Conservation (phyloP, 1,140 invertebrate species). For the Ericerus pela region DNA sequence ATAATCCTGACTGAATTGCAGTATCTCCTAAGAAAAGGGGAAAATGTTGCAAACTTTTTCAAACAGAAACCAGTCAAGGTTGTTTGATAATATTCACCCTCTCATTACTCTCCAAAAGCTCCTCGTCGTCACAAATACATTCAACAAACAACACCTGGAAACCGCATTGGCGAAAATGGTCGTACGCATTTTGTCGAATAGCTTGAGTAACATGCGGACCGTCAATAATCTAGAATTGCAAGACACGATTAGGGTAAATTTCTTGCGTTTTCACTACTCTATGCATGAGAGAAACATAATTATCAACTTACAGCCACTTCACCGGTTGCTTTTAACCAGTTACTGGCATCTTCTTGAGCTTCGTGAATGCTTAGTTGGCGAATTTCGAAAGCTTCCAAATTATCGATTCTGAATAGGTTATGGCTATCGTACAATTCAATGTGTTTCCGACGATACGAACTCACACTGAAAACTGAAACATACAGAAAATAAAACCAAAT, state of each 20-base stretch:
- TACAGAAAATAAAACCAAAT: slow-evolving; percentile 16
- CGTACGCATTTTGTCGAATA: slow-evolving; percentile 59
- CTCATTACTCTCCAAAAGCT: slow-evolving; percentile 70
- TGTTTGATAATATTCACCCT: slow-evolving; percentile 32
- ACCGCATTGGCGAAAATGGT: slow-evolving; percentile 55
- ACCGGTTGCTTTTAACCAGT: slow-evolving; percentile 58
- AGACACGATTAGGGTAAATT: neutral
- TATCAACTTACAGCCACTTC: slow-evolving; percentile 57
- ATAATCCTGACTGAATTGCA: slow-evolving; percentile 83
- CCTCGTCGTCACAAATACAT: slow-evolving; percentile 72
- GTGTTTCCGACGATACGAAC: slow-evolving; percentile 62
- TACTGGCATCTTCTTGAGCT: slow-evolving; percentile 65
- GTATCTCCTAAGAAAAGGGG: slow-evolving; percentile 50
- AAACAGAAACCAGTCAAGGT: neutral
- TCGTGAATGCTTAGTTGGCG: slow-evolving; percentile 62
- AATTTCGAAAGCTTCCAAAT: slow-evolving; percentile 60
- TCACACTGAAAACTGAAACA: slow-evolving; percentile 66
- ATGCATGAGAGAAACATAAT: too few relatives aligned
- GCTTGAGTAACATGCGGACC: slow-evolving; percentile 77
- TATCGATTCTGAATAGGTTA: slow-evolving; percentile 73
- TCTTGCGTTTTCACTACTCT: neutral
- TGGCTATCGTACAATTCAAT: slow-evolving; percentile 61
- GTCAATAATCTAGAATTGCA: slow-evolving; percentile 59
- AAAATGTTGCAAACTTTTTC: neutral
- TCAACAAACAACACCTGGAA: slow-evolving; percentile 86